phyloP scores from a whole-genome alignment of 2,113 vertebrate species.

The Lamprologus callipterus region DNA sequence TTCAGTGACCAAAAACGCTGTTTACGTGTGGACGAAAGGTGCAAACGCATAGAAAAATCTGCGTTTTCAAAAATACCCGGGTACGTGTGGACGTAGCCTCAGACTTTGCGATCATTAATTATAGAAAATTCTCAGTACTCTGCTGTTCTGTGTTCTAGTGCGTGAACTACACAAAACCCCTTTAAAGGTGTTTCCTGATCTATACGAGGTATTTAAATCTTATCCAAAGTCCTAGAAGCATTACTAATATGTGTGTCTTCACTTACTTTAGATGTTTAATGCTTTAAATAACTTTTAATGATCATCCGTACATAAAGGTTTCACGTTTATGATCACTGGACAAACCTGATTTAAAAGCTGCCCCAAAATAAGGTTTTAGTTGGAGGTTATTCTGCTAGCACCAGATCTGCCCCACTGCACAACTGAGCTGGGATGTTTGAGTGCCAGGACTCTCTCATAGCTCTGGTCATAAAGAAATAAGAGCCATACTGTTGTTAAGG shows the following conservation, averaged over 20 bases:
- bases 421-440: background rate
- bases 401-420: background rate
- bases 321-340: fast-evolving
- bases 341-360: fast-evolving
- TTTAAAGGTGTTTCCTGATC: background rate
- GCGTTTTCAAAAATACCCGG: too few relatives aligned
- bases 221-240: background rate
- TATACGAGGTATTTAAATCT: fast-evolving
- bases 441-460: background rate
- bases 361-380: fast-evolving
- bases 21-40: too few relatives aligned
- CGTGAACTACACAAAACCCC: background rate
- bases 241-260: background rate
- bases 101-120: background rate
- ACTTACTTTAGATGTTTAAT: background rate
- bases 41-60: too few relatives aligned
- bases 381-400: background rate
- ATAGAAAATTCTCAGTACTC: background rate
- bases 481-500: background rate
- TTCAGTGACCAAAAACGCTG: too few relatives aligned
- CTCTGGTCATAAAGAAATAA: background rate
- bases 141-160: fast-evolving
- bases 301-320: fast-evolving
- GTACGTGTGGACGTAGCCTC: too few relatives aligned
- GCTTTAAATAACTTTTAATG: background rate